Conservation (phyloP, 2,888 invertebrate species). For the Drosophila pegasa region DNA sequence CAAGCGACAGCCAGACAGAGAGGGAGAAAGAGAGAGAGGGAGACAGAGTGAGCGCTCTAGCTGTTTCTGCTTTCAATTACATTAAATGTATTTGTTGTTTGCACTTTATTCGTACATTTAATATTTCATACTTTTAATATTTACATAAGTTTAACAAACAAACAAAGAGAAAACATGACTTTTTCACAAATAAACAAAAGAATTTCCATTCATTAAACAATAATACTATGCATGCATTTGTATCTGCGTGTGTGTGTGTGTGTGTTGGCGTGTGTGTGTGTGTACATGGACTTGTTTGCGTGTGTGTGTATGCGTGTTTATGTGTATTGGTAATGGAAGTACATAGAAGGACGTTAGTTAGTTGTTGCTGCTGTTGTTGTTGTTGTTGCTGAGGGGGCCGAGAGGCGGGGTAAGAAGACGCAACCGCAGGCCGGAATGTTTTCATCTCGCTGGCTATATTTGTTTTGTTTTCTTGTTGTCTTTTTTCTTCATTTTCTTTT, state of each 20-base stretch:
- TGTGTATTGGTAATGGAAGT: constrained; percentile 63
- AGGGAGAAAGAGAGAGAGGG: neutral
- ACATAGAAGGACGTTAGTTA: constrained; percentile 76
- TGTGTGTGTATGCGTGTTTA: constrained; percentile 25
- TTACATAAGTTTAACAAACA: constrained; percentile 81
- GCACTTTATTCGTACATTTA: constrained; percentile 82
- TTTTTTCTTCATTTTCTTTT: neutral
- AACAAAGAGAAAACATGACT: constrained; percentile 81
- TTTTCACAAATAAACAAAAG: constrained; percentile 81
- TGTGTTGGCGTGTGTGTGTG: constrained; percentile 25
- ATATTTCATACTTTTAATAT: constrained; percentile 82
- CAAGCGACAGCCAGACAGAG: neutral
- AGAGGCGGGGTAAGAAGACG: constrained; percentile 41
- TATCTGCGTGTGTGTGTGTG: constrained; percentile 51
- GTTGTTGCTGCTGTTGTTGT: constrained; percentile 43
- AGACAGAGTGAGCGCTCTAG: constrained; percentile 2
- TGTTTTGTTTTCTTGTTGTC: constrained; percentile 4
- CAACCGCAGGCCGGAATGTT: constrained; percentile 80
- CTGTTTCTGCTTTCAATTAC: constrained; percentile 63
- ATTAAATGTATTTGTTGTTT: constrained; percentile 82
- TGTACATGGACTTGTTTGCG: constrained; percentile 16
- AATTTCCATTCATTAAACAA: constrained; percentile 81
- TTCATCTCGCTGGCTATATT: constrained; percentile 56
- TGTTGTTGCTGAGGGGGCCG: constrained; percentile 26
- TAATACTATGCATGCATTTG: constrained; percentile 81